Evolutionary conservation across 2,113 vertebrate species (phyloP), one percentile per base, ranked within the genome.

Genomic region (Entomyzon cyanotis): DNA sequence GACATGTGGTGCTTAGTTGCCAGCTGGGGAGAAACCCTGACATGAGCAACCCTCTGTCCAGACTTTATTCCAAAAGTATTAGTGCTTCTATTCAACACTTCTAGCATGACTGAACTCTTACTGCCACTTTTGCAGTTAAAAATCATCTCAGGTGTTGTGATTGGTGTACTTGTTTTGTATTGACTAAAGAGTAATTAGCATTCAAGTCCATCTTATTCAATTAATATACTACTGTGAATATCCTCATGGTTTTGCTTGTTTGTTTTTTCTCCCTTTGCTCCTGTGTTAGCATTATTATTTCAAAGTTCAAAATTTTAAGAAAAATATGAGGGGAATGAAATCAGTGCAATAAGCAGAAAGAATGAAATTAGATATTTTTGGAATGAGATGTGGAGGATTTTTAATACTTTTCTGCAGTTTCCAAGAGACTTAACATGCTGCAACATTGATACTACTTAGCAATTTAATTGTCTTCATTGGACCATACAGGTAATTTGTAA

Each of bases 401-500:
- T 89, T 44, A 78, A 39, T 44, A 24, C 10, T 86, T 73, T 73
- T 75, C 7, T 65, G 24, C 73, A 47, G 28, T 67, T 90, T 93
- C 30, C 50, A 30, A 69, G 93, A 87, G 69, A 71, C 33, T 77
- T 93, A 65, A 46, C 30, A 31, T 75, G 33, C 30, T 81, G 46
- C 64, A 88, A 39, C 24, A 27, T 23, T 58, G 75, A 65, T 69
- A 63, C 12, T 80, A 10, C 42, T 94, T 76, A 85, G 30, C 31
- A 92, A 87, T 81, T 84, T 84, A 81, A 89, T 84, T 59, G 63
- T 82, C 73, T 91, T 85, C 64, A 69, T 47, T 94, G 74, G 50
- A 80, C 50, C 59, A 50, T 87, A 71, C 16, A 77, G 70, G 71
- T 85, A 90, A 71, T 89, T 69, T 94, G 18, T 78, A 88, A 60